Conservation (phyloP, 2,113 vertebrate genomes). For the Stegastes partitus region DNA sequence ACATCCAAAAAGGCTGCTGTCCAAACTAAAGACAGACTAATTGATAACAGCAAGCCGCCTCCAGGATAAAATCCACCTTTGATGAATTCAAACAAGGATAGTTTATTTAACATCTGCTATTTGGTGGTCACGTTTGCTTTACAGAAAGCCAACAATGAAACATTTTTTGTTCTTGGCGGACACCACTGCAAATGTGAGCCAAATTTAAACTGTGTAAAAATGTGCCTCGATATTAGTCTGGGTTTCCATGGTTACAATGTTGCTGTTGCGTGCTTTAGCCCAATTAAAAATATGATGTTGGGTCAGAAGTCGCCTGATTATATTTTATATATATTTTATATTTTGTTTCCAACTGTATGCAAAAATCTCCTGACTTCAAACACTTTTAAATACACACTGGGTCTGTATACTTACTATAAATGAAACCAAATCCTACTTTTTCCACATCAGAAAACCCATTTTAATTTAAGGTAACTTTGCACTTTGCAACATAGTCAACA, state of each 20-base stretch:
- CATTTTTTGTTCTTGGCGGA: neutral
- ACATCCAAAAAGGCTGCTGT: neutral
- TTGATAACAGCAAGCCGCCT: neutral
- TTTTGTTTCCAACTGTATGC: too few relatives aligned
- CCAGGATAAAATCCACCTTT: neutral
- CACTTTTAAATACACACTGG: too few relatives aligned
- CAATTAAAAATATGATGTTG: too few relatives aligned
- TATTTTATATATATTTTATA: too few relatives aligned
- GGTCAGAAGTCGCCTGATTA: neutral
- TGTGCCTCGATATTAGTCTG: neutral
- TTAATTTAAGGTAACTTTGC: too few relatives aligned
- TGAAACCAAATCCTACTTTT: too few relatives aligned
- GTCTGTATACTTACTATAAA: too few relatives aligned
- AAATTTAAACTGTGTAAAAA: neutral
- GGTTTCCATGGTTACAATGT: neutral
- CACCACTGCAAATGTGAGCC: neutral
- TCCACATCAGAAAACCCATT: too few relatives aligned
- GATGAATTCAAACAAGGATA: neutral
- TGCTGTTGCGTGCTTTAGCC: neutral
- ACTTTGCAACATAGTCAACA: too few relatives aligned
- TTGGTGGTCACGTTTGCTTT: neutral
- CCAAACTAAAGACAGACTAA: conserved; percentile 23
- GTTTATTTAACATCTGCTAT: conserved; percentile 13
- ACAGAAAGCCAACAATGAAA: conserved; percentile 1
- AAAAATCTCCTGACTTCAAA: too few relatives aligned